Evolutionary conservation across 2,888 invertebrate genomes (phyloP).

Genomic region (Monopis laevigella): DNA sequence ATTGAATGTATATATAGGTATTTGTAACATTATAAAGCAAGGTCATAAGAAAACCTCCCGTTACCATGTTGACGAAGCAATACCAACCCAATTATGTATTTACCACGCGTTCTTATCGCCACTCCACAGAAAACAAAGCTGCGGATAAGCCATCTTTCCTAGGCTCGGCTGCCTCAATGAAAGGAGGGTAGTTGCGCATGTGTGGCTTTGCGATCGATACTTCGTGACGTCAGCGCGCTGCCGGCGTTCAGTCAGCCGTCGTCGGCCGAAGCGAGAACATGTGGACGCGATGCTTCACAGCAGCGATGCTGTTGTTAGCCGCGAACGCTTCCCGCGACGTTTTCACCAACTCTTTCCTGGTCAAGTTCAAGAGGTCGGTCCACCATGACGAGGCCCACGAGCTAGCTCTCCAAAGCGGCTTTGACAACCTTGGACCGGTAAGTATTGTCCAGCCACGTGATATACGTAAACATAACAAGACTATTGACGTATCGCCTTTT

Average conservation of each 20-base stretch:
- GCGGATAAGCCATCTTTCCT: conserved; percentile 8
- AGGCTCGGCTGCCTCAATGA: conserved; percentile 6
- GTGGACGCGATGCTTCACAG: conserved; percentile 55
- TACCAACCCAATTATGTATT: conserved; percentile 2
- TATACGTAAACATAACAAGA: conserved; percentile 28
- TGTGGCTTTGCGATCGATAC: conserved; percentile 49
- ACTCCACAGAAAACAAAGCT: conserved; percentile 1
- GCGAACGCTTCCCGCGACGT: conserved; percentile 69
- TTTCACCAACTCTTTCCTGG: conserved; percentile 96
- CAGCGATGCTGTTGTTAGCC: conserved; percentile 45
- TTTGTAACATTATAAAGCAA: no score
- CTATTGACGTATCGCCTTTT: no score
- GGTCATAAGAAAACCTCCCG: no score
- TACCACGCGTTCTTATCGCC: conserved; percentile 6
- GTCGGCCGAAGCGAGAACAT: conserved; percentile 49
- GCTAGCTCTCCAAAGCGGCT: conserved; percentile 90
- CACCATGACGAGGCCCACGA: conserved; percentile 79
- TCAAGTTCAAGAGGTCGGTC: conserved; percentile 84
- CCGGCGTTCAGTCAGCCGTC: conserved; percentile 53
- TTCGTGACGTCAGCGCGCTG: conserved; percentile 48
- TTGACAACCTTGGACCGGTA: conserved; percentile 94
- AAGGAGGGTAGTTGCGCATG: conserved; percentile 36
- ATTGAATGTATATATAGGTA: no score
- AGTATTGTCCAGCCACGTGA: conserved; percentile 68
- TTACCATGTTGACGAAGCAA: no score